phyloP scores from a whole-genome alignment of 2,888 invertebrate species.

The Acanthococcus lagerstroemiae region DNA sequence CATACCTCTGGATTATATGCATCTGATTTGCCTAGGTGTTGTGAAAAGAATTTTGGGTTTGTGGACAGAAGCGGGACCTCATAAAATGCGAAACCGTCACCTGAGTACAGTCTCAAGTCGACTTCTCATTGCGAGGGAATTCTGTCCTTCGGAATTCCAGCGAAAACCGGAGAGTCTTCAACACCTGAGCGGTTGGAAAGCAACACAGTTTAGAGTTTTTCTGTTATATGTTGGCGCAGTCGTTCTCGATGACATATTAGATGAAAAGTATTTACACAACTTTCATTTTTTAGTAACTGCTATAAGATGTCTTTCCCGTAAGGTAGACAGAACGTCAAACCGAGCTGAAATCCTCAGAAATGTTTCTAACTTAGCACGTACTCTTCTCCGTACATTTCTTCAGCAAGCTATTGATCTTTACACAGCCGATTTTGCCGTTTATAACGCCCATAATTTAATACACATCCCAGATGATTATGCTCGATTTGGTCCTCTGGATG shows the following conservation, averaged over 20 bases:
- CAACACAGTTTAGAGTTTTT: slow-evolving; percentile 5
- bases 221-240: background rate
- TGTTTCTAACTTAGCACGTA: too few species aligned
- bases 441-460: too few species aligned
- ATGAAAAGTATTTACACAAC: background rate
- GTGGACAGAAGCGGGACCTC: background rate
- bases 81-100: background rate
- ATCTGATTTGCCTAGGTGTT: background rate
- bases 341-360: too few species aligned
- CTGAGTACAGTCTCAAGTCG: background rate
- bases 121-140: background rate
- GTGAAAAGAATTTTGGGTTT: background rate
- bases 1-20: background rate
- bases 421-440: too few species aligned
- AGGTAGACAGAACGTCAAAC: too few species aligned
- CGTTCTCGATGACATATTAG: background rate
- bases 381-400: too few species aligned
- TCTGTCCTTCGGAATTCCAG: background rate
- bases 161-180: background rate
- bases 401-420: too few species aligned
- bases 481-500: background rate
- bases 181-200: background rate
- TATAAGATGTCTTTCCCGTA: background rate
- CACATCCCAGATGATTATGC: background rate
- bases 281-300: background rate